A percentile compares a stretch with the other conserved stretches of the same genome.
These are phyloP conservation scores for Actinia equina DNA, from an alignment of 64 coral and sea anemone species.

Conservation along the genomic window DNA sequence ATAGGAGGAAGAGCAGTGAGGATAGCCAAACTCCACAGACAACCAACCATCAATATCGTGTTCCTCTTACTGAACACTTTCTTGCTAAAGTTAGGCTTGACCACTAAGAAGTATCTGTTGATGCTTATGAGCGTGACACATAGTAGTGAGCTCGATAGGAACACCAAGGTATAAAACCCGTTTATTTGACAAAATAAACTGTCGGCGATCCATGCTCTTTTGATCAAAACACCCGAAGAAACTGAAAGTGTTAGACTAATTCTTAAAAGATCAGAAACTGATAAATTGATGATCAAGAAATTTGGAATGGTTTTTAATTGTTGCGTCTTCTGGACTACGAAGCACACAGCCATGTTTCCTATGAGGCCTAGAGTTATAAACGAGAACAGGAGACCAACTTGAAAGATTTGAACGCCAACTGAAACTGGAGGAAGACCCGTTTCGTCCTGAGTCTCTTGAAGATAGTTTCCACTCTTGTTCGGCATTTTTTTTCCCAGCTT, in stretches of 20 bases:
- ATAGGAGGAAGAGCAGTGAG: conserved; percentile 52
- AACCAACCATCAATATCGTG: conserved; percentile 31
- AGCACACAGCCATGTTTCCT: conserved; percentile 73
- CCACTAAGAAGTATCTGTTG: conserved; percentile 69
- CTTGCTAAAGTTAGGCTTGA: conserved; percentile 33
- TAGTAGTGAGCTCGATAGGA: conserved; percentile 57
- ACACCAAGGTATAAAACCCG: conserved; percentile 73
- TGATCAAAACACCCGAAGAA: conserved; percentile 55
- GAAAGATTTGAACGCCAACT: background rate
- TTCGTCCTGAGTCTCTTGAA: background rate
- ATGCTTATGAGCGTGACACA: conserved; percentile 74
- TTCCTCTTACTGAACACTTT: conserved; percentile 42
- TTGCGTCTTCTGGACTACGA: conserved; percentile 34
- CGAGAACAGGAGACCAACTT: conserved; percentile 45
- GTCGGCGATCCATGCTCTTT: conserved; percentile 53
- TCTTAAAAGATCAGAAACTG: conserved; percentile 59
- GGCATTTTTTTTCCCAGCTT: background rate
- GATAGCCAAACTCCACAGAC: conserved; percentile 46
- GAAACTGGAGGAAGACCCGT: background rate
- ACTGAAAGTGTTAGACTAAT: conserved; percentile 65
- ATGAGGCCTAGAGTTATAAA: conserved; percentile 65
- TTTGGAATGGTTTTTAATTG: conserved; percentile 54
- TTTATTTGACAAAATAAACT: conserved; percentile 66
- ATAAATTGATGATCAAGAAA: conserved; percentile 63
- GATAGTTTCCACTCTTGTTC: background rate